A percentile compares a stretch with the other conserved stretches of the same genome.
phyloP scores from a whole-genome alignment of 2,113 vertebrate species.

The Caranx ignobilis region DNA sequence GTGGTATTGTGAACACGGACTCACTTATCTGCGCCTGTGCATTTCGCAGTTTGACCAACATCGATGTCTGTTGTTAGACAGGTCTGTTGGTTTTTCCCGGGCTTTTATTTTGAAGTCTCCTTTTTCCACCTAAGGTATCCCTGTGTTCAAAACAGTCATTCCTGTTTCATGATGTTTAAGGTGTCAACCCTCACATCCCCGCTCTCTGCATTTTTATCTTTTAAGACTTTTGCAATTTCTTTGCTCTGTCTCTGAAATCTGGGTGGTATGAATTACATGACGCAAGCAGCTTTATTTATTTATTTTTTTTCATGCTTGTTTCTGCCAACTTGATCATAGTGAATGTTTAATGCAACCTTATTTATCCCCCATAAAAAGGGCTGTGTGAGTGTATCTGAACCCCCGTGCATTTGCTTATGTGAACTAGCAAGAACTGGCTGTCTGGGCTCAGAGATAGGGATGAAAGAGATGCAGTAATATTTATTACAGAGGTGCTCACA shows the following conservation, averaged over 20 bases:
- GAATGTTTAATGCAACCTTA: constrained; percentile 45
- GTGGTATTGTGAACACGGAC: neutral
- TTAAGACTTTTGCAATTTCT: neutral
- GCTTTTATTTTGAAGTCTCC: neutral
- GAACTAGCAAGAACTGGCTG: constrained; percentile 2
- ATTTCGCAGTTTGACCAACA: neutral
- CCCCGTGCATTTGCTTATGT: neutral
- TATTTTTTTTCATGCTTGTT: constrained; percentile 20
- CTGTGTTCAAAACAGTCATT: constrained; percentile 9
- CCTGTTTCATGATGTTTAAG: constrained; percentile 36
- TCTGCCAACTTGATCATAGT: constrained; percentile 30
- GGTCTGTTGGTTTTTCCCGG: neutral
- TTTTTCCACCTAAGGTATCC: neutral
- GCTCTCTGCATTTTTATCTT: neutral
- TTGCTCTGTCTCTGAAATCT: neutral
- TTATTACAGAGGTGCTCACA: constrained; percentile 21
- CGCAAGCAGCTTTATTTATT: constrained; percentile 7
- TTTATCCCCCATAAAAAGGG: constrained; percentile 18
- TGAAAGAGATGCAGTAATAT: constrained; percentile 34
- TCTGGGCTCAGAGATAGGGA: constrained; percentile 44
- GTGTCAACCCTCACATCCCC: neutral
- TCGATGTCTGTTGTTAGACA: neutral
- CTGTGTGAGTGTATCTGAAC: neutral
- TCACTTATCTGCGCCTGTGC: neutral
- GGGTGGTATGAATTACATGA: neutral